A percentile compares a stretch with the other conserved stretches of the same genome.
Evolutionary conservation across 1,140 invertebrate species (phyloP).

Genomic region (Heliconius hermathena): DNA sequence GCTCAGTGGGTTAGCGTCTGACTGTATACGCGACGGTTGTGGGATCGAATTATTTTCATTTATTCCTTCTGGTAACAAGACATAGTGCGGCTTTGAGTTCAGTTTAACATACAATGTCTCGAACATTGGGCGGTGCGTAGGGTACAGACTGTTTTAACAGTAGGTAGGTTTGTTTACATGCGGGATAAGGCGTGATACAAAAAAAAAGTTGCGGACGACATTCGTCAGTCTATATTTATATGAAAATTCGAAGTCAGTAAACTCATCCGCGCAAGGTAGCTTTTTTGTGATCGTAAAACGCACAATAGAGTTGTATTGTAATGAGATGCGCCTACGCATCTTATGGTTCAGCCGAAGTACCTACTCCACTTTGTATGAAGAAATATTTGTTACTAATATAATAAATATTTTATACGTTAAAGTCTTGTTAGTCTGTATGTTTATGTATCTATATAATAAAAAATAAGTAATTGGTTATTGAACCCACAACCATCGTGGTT

Average conservation of each 20-base stretch:
- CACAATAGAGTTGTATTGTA: conserved; percentile 60
- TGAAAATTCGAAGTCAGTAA: conserved; percentile 20
- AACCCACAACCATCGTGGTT: too few species aligned
- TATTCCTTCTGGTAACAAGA: too few species aligned
- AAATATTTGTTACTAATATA: background rate
- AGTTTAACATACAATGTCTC: too few species aligned
- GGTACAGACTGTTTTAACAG: too few species aligned
- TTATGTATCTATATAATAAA: background rate
- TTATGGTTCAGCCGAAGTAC: background rate
- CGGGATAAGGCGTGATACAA: too few species aligned
- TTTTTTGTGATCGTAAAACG: conserved; percentile 55
- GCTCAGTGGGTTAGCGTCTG: background rate
- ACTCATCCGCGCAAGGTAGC: conserved; percentile 26
- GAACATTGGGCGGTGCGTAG: too few species aligned
- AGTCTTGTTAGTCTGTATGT: background rate
- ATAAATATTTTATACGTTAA: background rate
- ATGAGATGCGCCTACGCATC: conserved; percentile 56
- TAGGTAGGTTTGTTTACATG: background rate
- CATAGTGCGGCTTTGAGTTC: too few species aligned
- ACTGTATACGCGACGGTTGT: background rate
- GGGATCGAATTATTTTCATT: too few species aligned
- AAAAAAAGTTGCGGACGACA: background rate
- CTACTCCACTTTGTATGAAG: background rate
- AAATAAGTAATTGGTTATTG: too few species aligned
- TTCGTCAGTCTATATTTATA: background rate